Evolutionary conservation across 1,140 invertebrate genomes (phyloP), one percentile per base, ranked within the genome.

Genomic region (Brachionus sp.): DNA sequence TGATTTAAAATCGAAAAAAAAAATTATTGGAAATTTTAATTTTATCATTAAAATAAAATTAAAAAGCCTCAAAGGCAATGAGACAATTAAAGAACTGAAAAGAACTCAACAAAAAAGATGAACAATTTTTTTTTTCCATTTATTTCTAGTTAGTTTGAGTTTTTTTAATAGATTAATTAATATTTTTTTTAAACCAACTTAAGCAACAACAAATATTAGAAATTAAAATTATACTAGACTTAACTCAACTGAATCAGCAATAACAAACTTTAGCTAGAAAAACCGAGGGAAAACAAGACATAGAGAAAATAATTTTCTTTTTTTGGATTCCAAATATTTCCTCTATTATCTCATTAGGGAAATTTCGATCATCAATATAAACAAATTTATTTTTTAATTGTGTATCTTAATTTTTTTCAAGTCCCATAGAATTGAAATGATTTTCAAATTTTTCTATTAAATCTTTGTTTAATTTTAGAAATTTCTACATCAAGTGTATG

Each of bases 11-110:
- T 35, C 64, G 35, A 68, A 1, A 29, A 29, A 37, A 29, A 68
- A 37, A 68, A 68, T 35, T 35, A 46, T 46, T 44, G 19, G 42
- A 46, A 75, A 75, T 46, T 75, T 75, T 75, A 46, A 75, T 75
- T 46, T 73, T 73, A 35, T 73, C 68, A 73, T 39, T 73, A 73
- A 37, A 75, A 46, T 75, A 75, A 75, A 75, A 75, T 46, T 44
- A 75, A 75, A 75, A 75, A 75, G 70, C 70, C 70, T 75, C 70
- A 75, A 75, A 75, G 70, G 70, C 70, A 75, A 42, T 46, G 19
- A 39, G 19, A 73, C 13, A 73, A 73, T 39, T 73, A 73, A 33
- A 46, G 25, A 75, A 75, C 19, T 46, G 44, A 46, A 75, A 75
- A 35, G 44, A 75, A 42, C 33, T 73, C 37, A 73, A 42, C 23